Base-by-base conservation (phyloP, 2,113 vertebrate genomes). In the Symphodus melops region DNA sequence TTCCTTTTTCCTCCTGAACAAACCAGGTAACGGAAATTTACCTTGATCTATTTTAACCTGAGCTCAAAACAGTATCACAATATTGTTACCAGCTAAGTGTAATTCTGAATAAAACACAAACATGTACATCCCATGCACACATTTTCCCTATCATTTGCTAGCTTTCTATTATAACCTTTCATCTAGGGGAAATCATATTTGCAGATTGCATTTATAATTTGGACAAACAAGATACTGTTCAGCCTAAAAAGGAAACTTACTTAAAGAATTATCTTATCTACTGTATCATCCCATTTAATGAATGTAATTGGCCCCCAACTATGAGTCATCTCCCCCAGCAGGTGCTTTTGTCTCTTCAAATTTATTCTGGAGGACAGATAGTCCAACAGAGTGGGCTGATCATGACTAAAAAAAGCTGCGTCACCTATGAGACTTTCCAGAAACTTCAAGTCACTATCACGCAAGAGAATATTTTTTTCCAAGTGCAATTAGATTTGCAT, bases 401-500 rank as follows among this genome's bases (percentile, higher is more conserved):
- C 39, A 17, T 10, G 28, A 28, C 68, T 41, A 57, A 68, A 80
- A 68, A 74, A 63, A 65, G 7, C 14, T 14, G 23, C n/a, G 17
- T 16, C 33, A 23, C 21, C 56, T 61, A 61, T 17, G 62, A 72
- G 36, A 44, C 42, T 14, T 4, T 44, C 10, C 14, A 5, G 42
- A 44, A 56, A 73, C 19, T 61, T 41, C 56, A 23, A 54, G 36
- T 69, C 36, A 44, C 44, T n/a, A 42, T 59, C 75, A 54, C 10
- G 17, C 44, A 53, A 53, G 20, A 17, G 41, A 52, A 49, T 33
- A 4, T 33, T 5, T 33, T 33, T 5, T 33, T 33, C 28, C 46
- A 66, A 42, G 48, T 28, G 16, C 41, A 74, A 73, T 62, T 63
- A 71, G 19, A 58, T 46, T 48, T 65, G 65, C 67, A 75, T 54